Conservation (phyloP, 2,113 vertebrate species). For the Phaethornis superciliosus region DNA sequence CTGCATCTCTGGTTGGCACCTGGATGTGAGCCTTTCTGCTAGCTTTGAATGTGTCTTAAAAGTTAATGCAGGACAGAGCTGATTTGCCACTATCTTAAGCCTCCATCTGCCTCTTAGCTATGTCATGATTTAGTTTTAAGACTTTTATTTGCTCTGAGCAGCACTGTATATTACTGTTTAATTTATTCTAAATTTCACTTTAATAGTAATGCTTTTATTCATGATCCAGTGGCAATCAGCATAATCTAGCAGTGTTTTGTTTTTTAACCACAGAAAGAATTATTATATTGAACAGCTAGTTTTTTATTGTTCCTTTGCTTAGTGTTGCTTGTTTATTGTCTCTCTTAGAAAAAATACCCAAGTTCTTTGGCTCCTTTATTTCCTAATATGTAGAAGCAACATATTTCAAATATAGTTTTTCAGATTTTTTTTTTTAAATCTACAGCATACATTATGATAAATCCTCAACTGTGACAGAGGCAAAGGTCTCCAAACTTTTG, state of each 20-base stretch:
- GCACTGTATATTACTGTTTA: neutral
- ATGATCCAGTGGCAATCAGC: neutral
- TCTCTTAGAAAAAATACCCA: neutral
- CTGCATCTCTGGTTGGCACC: neutral
- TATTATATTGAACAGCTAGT: neutral
- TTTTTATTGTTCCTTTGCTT: neutral
- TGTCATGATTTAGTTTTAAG: neutral
- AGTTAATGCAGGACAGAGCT: neutral
- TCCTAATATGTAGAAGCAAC: neutral
- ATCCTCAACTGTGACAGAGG: neutral
- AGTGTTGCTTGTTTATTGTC: neutral
- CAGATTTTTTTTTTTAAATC: neutral
- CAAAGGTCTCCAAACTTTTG: neutral
- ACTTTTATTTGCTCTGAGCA: neutral
- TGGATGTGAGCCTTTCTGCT: neutral
- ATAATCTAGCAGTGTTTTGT: rapidly evolving
- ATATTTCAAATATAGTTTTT: neutral
- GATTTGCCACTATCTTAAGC: neutral
- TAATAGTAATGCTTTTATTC: neutral
- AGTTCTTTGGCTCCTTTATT: neutral
- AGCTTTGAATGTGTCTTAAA: neutral
- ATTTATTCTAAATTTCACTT: neutral
- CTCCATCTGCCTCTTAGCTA: neutral
- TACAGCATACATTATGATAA: rapidly evolving
- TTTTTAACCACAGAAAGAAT: neutral